A percentile compares a stretch with the other conserved stretches of the same genome.
Conservation (phyloP, 2,888 invertebrate species). For the Entomobrya proxima region DNA sequence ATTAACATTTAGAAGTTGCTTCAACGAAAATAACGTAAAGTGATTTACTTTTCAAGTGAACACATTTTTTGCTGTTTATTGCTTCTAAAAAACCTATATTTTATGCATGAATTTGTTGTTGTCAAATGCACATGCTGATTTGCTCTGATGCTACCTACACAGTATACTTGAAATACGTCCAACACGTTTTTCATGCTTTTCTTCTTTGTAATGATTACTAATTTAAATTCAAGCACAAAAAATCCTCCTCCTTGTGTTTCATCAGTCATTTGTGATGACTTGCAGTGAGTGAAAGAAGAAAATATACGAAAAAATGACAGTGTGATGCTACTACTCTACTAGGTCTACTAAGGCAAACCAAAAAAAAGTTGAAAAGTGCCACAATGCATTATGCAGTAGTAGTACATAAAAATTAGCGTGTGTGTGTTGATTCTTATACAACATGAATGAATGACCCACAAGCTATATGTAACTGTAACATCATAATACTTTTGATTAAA, state of each 20-base stretch:
- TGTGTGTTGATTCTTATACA: neutral
- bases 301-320: conserved; percentile 32
- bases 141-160: neutral
- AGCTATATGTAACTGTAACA: conserved; percentile 57
- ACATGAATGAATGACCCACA: conserved; percentile 60
- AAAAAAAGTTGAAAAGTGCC: neutral
- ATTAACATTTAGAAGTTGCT: neutral
- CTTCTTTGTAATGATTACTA: neutral
- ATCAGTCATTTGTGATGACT: conserved; percentile 38
- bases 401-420: neutral
- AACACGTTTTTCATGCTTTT: conserved; percentile 55
- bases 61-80: neutral
- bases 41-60: neutral
- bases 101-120: conserved; percentile 21
- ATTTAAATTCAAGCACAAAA: conserved; percentile 21
- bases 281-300: conserved; percentile 4
- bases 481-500: conserved; percentile 10
- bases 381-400: neutral
- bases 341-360: neutral
- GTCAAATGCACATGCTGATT: neutral
- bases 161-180: neutral
- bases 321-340: neutral
- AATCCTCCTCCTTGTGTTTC: conserved; percentile 15
- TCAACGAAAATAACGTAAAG: neutral
- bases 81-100: conserved; percentile 2